Base-by-base conservation (phyloP, 2,888 invertebrate species). In the Tolmerus cingulatus region DNA sequence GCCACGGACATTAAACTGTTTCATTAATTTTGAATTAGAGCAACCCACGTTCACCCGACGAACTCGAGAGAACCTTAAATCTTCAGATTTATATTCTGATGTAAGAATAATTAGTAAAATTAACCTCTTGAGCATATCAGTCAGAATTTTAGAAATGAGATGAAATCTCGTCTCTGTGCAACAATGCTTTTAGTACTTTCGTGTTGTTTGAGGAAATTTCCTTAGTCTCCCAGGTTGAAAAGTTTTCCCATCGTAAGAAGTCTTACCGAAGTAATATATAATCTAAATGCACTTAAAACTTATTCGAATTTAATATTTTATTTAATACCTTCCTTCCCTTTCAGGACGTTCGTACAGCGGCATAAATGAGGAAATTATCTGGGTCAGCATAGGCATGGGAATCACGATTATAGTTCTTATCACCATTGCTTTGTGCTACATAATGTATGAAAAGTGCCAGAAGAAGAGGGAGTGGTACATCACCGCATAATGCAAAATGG, bases 301-400 rank as follows among this genome's bases (percentile, higher is more conserved):
- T 66, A 66, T 66, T 66, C 9, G 9, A 1, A 37, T 76, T 76
- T 40, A 40, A 76, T 76, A 76, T 76, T 76, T 2, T 76, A 74
- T 23, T 40, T 34, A 34, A 30, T 16, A 34, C 14, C 5, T 76
- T 37, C 84, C 88, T 82, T 66, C 88, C 34, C 46, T 87, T 88
- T 87, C 94, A 97, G 97, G 96, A 88, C 95, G 96, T 90, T 96
- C 96, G 79, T 95, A 96, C 90, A 96, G 96, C 90, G 96, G 96
- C 88, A 96, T 97, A 92, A 97, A 97, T 93, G 96, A 97, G 91
- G 96, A 96, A 92, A 97, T 97, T 90, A 96, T 97, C 90, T 96
- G 96, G 96, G 96, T 96, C 90, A 96, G 96, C 93, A 96, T 97
- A 91, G 96, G 96, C 88, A 96, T 97, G 96, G 96, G 96, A 51